phyloP scores from a whole-genome alignment of 2,888 invertebrate species.

The Ormyrus pomaceus region DNA sequence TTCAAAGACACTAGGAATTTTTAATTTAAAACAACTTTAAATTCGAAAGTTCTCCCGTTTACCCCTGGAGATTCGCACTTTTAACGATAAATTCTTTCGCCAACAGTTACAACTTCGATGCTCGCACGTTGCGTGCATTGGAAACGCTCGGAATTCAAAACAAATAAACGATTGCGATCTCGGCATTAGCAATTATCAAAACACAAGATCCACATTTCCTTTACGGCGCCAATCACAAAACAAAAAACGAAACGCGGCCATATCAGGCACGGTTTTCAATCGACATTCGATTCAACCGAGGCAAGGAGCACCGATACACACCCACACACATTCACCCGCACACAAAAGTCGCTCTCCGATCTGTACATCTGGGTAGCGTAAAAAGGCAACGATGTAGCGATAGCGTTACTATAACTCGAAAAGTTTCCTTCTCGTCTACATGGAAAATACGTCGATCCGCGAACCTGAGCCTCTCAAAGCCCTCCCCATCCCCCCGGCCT shows the following conservation, averaged over 20 bases:
- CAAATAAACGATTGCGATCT: no score
- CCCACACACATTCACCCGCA: neutral
- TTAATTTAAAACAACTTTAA: no score
- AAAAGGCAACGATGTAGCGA: constrained; percentile 30
- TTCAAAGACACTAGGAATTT: no score
- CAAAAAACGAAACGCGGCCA: constrained; percentile 7
- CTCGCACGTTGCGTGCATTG: no score
- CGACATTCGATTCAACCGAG: constrained; percentile 35
- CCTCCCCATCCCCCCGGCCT: neutral
- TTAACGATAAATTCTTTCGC: no score
- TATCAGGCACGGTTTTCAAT: constrained; percentile 8
- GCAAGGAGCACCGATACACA: neutral
- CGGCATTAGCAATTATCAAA: no score
- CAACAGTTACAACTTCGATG: no score
- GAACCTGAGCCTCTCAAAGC: constrained; percentile 60
- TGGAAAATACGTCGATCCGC: constrained; percentile 61
- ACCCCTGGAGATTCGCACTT: no score
- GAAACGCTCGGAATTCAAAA: no score
- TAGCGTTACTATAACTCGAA: constrained; percentile 60
- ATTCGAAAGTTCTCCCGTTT: neutral
- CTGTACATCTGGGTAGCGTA: neutral
- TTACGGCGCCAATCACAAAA: neutral
- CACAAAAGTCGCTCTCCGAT: no score
- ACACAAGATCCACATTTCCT: no score
- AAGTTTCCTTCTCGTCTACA: constrained; percentile 57